Evolutionary conservation across 2,113 vertebrate species (phyloP).

Genomic region (Sturnira hondurensis): DNA sequence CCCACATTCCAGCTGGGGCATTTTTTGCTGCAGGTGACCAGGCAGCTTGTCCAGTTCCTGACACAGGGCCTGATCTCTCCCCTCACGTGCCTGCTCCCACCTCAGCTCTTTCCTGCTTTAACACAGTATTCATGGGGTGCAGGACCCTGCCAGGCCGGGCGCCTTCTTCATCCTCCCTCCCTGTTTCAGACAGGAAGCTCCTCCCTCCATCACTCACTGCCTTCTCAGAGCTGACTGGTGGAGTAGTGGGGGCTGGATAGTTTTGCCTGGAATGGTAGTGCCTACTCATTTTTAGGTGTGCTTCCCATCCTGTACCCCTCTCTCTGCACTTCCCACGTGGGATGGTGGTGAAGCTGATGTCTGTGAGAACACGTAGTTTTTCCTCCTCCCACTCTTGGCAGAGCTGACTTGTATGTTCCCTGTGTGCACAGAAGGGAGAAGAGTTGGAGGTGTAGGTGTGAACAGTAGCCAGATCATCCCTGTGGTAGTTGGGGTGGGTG

Average conservation of each 20-base stretch:
- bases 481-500: background rate
- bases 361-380: background rate
- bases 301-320: background rate
- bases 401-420: background rate
- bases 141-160: background rate
- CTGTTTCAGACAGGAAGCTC: background rate
- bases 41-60: background rate
- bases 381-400: background rate
- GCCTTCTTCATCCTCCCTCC: background rate
- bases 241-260: background rate
- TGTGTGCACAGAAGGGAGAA: background rate
- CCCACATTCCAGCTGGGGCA: background rate
- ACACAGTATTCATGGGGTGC: no score
- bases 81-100: background rate
- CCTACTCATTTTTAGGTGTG: background rate
- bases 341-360: background rate
- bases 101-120: background rate
- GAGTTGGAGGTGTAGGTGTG: background rate
- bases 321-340: background rate
- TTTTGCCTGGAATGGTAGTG: background rate
- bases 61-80: background rate
- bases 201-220: background rate
- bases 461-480: background rate
- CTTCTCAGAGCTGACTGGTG: background rate
- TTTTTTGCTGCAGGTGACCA: background rate